Evolutionary conservation across 30 jellyfish, hydroid and myxozoan genomes (phyloP), one percentile per base, ranked within the genome.

Genomic region (Chironex yamaguchii): DNA sequence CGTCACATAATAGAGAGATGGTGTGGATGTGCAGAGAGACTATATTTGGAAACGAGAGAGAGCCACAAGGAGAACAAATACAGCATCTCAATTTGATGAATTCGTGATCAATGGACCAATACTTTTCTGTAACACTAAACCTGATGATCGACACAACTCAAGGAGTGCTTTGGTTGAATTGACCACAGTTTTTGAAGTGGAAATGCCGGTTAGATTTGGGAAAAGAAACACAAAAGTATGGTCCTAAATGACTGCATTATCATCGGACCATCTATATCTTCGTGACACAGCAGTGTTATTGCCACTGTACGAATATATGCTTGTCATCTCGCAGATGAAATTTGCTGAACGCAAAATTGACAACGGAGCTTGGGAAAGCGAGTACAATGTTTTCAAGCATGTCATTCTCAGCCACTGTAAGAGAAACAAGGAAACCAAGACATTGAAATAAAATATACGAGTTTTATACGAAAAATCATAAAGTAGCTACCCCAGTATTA

Each of bases 111-210:
- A 42, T 42, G 58, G 13, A 42, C 58, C 58, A 42, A 9, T 42
- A 42, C 58, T 65, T 65, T 25, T 49, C n/a, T 4, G 6, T 49
- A 65, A 17, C 63, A 65, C 64, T 6, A 49, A 65, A 29, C 2
- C 24, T 25, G 66, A 65, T 65, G 79, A 11, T 65, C 51, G 51
- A 65, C 64, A 49, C 79, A 25, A 65, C 51, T 65, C 29, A 21
- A 1, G 64, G 51, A 1, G 62, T 24, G 64, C 3, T 65, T 36
- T 4, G 29, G 79, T 65, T 23, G 79, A 65, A 1, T 17, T 65
- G 62, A 23, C 79, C 79, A 65, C 64, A 65, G 79, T 69, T 69
- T 69, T 42, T 42, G 68, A 29, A 30, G 77, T 29, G 79, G 83
- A 69, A 69, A 29, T 69, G 68, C 26, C 13, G 30, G 68, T 11